Conservation (phyloP, 2,113 vertebrate species). For the Scytalopus superciliaris region DNA sequence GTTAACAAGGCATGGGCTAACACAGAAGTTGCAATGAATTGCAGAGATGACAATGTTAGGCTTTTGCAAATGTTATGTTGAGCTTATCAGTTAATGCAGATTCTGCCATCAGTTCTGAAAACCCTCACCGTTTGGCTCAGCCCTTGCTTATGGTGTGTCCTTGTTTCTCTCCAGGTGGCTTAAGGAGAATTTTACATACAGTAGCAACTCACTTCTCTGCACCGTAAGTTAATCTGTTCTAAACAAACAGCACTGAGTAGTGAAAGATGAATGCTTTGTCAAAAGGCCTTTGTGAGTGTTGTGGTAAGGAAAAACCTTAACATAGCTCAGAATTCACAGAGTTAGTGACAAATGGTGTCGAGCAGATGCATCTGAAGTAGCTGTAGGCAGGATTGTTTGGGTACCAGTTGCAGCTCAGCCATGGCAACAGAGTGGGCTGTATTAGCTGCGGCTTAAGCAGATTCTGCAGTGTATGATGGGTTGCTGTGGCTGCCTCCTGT, state of each 20-base stretch:
- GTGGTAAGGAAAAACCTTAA: background rate
- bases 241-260: background rate
- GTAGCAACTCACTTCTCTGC: background rate
- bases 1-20: background rate
- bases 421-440: conserved; percentile 26
- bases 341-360: background rate
- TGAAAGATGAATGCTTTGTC: background rate
- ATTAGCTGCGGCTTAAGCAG: background rate
- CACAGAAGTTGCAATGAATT: background rate
- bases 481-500: conserved; percentile 35
- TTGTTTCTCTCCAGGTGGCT: background rate
- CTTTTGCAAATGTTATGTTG: background rate
- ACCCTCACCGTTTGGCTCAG: background rate
- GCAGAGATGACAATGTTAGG: background rate
- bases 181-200: background rate
- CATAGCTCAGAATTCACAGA: background rate
- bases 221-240: background rate
- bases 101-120: background rate
- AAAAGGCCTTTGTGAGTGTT: background rate
- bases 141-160: background rate
- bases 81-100: background rate
- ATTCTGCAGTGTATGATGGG: background rate
- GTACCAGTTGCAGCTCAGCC: conserved; percentile 28
- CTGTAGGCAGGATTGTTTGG: conserved; percentile 45
- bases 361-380: conserved; percentile 11